Conservation (phyloP, 2,797 vertebrate species). For the Lepus townsendii region DNA sequence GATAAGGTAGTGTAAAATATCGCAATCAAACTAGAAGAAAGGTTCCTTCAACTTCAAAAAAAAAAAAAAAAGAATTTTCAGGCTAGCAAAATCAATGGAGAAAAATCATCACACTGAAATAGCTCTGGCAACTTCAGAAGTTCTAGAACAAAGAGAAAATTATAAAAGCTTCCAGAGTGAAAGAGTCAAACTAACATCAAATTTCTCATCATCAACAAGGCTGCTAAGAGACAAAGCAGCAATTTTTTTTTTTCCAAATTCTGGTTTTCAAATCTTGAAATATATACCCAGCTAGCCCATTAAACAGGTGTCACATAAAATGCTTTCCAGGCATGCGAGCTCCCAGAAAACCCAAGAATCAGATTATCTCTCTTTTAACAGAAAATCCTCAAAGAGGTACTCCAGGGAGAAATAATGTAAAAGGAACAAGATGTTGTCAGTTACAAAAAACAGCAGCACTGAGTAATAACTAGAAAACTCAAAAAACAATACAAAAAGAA, state of each 20-base stretch:
- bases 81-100: background rate
- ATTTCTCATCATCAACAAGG: conserved; percentile 1
- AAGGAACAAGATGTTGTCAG: background rate
- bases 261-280: background rate
- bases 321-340: background rate
- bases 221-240: background rate
- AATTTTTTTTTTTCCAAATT: background rate
- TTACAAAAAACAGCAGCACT: background rate
- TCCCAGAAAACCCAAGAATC: background rate
- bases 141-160: conserved; percentile 48
- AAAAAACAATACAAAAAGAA: background rate
- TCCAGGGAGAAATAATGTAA: background rate
- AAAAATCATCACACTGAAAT: background rate
- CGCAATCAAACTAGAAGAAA: conserved; percentile 17
- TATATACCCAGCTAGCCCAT: background rate
- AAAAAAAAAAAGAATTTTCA: conserved; percentile 18
- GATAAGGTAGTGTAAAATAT: background rate
- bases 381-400: background rate
- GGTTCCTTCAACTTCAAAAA: background rate
- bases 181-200: background rate
- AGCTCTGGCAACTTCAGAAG: background rate
- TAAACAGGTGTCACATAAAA: background rate
- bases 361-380: background rate
- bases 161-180: background rate
- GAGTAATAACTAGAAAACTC: background rate